A percentile compares a stretch with the other conserved stretches of the same genome.
Conservation (phyloP, 1,140 invertebrate genomes). For the Pogonognathellus flavescens region DNA sequence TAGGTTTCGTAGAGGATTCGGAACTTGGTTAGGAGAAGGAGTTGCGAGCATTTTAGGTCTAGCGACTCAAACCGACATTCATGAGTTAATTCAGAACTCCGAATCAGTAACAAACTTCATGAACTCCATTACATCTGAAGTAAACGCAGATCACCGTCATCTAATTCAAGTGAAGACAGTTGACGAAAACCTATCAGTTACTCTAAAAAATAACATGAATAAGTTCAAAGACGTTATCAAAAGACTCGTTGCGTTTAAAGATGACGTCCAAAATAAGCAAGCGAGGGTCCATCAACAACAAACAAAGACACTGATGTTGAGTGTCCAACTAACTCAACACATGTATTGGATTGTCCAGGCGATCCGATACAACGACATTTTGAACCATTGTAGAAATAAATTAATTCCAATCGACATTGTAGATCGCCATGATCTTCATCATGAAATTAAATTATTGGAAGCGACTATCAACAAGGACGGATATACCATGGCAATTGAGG, state of each 20-base stretch:
- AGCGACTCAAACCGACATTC: background rate
- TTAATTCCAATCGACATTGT: background rate
- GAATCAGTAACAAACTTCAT: background rate
- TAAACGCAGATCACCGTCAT: background rate
- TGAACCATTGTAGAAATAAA: background rate
- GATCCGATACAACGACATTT: background rate
- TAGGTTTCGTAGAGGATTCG: background rate
- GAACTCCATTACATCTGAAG: background rate
- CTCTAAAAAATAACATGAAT: background rate
- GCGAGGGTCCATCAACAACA: background rate
- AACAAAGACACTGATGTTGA: background rate
- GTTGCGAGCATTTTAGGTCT: background rate
- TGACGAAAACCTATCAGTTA: background rate
- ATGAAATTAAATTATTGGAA: background rate
- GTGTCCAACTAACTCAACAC: background rate
- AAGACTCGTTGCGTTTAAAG: background rate
- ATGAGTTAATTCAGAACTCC: background rate
- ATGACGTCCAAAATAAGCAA: background rate
- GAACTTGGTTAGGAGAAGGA: background rate
- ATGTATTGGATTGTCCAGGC: background rate
- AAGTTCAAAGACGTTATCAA: background rate
- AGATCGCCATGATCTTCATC: background rate
- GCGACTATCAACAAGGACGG: background rate
- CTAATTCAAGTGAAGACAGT: background rate
- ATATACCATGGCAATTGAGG: background rate